Base-by-base conservation (phyloP, 1,140 invertebrate genomes). In the Drosophila paulistorum region DNA sequence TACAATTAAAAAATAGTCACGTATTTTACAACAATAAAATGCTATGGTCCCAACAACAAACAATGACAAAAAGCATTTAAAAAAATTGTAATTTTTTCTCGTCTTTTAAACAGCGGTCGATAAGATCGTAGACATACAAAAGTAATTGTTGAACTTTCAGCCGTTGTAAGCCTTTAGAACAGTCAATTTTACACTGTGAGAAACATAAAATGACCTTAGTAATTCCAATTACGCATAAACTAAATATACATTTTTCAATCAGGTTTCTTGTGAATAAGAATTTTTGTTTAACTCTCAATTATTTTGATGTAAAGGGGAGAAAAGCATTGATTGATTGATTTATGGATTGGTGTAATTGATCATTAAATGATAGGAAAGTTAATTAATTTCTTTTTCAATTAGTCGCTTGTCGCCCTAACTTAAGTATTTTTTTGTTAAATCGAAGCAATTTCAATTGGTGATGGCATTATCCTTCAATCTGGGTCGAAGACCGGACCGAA, bases 1-100 rank as follows among this genome's bases (percentile, higher is more conserved):
- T 45, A 69, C 69, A 87, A 87, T 83, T 83, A 74, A 68, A 77
- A 87, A 84, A 89, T 68, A 70, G 83, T 87, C 83, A 87, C 84
- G 83, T 87, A 83, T 35, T 35, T 68, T 68, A 41, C 45, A 39
- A 63, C 58, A 76, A 57, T 65, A 55, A 30, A 14, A 55, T 23
- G 45, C 17, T 11, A 39, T 23, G 17, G 45, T 51, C 60, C 26
- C 35, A 64, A 59, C 23, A 58, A 66, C 68, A 65, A 37, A 51
- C 35, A 64, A 45, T 62, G 45, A 39, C 72, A 76, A 65, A 75
- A 77, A 84, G 55, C 77, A 78, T 17, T 17, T 65, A 48, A 5
- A 39, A 39, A 57, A 66, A 10, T 37, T 37, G 0, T 37, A 2
- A 6, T 37, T 37, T 37, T 37, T 37, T 37, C 0, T 10, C 10